These are phyloP conservation scores for Drosophila punjabiensis DNA, from an alignment of 1,140 invertebrate genomes.

Conservation along the genomic window DNA sequence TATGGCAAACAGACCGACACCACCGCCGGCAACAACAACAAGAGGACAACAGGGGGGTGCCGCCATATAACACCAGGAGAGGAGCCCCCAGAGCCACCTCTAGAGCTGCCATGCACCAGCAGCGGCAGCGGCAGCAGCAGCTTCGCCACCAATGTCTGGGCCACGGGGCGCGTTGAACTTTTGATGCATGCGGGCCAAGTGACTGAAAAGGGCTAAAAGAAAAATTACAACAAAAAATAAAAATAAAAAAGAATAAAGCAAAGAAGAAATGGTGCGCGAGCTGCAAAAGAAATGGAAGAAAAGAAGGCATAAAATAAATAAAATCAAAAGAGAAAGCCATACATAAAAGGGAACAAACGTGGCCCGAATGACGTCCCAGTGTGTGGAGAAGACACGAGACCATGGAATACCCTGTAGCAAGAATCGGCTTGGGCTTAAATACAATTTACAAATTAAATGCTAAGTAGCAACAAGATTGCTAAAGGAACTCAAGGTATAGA, in stretches of 20 bases:
- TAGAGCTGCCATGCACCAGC: conserved; percentile 1
- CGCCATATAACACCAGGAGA: conserved; percentile 11
- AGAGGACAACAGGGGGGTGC: neutral
- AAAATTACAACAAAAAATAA: neutral
- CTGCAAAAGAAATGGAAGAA: conserved; percentile 12
- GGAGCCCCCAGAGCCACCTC: conserved; percentile 14
- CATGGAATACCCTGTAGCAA: conserved; percentile 1
- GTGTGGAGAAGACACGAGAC: neutral
- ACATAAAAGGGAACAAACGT: conserved; percentile 25
- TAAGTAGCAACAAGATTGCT: too few relatives aligned
- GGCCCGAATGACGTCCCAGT: neutral
- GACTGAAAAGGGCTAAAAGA: conserved; percentile 59
- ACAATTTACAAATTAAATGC: too few relatives aligned
- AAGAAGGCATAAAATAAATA: conserved; percentile 42
- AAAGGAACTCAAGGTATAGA: too few relatives aligned
- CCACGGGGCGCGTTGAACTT: conserved; percentile 71
- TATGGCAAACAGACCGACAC: conserved; percentile 59
- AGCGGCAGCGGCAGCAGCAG: neutral
- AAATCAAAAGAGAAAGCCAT: conserved; percentile 48
- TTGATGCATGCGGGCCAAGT: conserved; percentile 73
- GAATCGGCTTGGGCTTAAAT: too few relatives aligned
- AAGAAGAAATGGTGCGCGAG: conserved; percentile 19
- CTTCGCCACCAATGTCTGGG: conserved; percentile 59
- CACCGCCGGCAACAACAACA: conserved; percentile 8
- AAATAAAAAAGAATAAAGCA: neutral